Conservation (phyloP, 37 sponge, comb jelly and placozoan genomes). For the Aplysina aerophoba region DNA sequence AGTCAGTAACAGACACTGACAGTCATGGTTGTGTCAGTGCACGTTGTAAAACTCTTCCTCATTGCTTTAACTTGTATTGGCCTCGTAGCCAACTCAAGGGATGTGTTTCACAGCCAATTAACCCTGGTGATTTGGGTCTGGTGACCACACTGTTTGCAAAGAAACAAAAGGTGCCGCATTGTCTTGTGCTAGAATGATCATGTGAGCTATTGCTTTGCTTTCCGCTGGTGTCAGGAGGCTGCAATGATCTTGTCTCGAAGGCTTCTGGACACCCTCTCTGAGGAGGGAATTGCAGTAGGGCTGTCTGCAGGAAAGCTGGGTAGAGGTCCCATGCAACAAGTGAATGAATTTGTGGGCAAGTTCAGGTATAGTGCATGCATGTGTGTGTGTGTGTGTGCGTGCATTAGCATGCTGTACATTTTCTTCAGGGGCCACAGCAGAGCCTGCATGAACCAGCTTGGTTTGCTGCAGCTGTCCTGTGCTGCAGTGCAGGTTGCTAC, state of each 20-base stretch:
- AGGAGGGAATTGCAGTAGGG: constrained; percentile 53
- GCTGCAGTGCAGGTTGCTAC: constrained; percentile 50
- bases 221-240: constrained; percentile 46
- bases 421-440: constrained; percentile 19
- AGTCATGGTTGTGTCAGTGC: no score
- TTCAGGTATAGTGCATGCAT: background rate
- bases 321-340: constrained; percentile 6
- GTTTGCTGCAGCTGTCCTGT: constrained; percentile 63
- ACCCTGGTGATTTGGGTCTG: constrained; percentile 29
- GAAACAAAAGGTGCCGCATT: background rate
- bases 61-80: background rate
- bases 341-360: background rate
- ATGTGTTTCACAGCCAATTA: constrained; percentile 48
- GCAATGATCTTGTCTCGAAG: constrained; percentile 65
- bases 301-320: constrained; percentile 46
- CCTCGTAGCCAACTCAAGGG: constrained; percentile 35
- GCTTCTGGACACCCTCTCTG: constrained; percentile 55
- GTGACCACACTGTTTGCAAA: constrained; percentile 27
- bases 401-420: no score
- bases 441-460: constrained; percentile 46
- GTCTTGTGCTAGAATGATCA: background rate
- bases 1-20: no score
- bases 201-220: background rate
- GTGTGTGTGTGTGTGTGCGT: background rate
- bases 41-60: no score